Conservation (phyloP, 2,797 vertebrate species). For the Limosa lapponica region DNA sequence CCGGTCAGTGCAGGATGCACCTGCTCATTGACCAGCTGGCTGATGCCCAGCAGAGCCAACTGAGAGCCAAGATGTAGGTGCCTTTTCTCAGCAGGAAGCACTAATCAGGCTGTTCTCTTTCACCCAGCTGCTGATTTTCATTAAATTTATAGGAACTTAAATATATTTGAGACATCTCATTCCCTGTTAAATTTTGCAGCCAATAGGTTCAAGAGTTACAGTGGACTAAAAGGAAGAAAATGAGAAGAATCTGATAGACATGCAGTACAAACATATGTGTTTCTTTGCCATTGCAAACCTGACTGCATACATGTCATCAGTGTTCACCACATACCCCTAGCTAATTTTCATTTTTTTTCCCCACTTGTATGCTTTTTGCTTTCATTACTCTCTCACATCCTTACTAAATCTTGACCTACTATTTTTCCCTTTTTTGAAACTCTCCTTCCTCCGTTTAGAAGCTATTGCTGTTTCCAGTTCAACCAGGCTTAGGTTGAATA, state of each 20-base stretch:
- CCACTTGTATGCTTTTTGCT: neutral
- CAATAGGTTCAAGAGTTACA: neutral
- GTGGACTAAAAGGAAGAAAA: neutral
- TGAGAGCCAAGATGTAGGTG: neutral
- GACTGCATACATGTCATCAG: neutral
- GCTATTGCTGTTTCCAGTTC: neutral
- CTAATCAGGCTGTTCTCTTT: neutral
- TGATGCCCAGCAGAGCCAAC: neutral
- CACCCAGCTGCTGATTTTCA: neutral
- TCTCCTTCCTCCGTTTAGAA: neutral
- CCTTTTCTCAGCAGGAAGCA: neutral
- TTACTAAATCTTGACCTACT: neutral
- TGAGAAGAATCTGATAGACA: neutral
- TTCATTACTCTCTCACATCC: neutral
- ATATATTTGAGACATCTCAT: neutral
- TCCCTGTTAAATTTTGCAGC: neutral
- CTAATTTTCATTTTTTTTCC: neutral
- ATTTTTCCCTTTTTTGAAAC: neutral
- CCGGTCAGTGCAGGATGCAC: rapidly evolving
- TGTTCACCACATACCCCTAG: neutral
- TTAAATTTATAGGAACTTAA: neutral
- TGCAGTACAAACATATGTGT: rapidly evolving
- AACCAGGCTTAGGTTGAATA: neutral
- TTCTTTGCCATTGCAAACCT: neutral
- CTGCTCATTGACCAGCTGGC: neutral